Percentiles rank a stretch among this genome's conserved stretches.
phyloP scores from a whole-genome alignment of 2,797 vertebrate species.

The Dicrostonyx torquatus region DNA sequence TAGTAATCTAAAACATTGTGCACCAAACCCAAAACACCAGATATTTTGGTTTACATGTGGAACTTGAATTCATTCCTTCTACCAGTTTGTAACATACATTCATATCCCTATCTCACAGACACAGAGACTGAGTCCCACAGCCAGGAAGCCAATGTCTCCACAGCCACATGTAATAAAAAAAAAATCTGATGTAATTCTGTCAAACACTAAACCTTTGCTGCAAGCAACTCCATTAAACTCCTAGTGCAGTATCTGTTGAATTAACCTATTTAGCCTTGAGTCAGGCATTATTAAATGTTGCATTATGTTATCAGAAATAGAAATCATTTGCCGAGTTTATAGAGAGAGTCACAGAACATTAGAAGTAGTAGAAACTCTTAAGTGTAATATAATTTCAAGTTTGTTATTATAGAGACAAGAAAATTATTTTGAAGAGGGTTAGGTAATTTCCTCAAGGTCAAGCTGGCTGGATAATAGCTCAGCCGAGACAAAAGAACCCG shows the following conservation, averaged over 20 bases:
- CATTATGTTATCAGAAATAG: conserved; percentile 63
- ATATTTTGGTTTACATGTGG: neutral
- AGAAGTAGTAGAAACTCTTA: conserved; percentile 60
- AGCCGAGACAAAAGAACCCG: neutral
- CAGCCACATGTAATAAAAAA: conserved; percentile 6
- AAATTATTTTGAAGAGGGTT: conserved; percentile 65
- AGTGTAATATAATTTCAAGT: conserved; percentile 54
- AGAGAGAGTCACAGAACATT: conserved; percentile 58
- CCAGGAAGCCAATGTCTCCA: neutral
- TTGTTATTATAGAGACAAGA: conserved; percentile 47
- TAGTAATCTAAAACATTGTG: neutral
- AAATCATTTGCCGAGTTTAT: conserved; percentile 51
- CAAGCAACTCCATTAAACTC: conserved; percentile 38
- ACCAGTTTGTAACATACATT: neutral
- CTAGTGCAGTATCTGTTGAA: neutral
- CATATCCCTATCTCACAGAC: neutral
- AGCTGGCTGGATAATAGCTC: neutral
- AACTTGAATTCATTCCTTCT: neutral
- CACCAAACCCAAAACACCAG: neutral
- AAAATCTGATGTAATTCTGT: neutral
- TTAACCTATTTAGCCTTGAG: conserved; percentile 49
- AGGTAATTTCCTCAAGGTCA: conserved; percentile 56
- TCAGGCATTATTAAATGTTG: conserved; percentile 53
- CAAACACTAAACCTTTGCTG: conserved; percentile 15
- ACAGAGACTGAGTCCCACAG: conserved; percentile 5